Evolutionary conservation across 2,888 invertebrate genomes (phyloP).

Genomic region (Cataglyphis cursor): DNA sequence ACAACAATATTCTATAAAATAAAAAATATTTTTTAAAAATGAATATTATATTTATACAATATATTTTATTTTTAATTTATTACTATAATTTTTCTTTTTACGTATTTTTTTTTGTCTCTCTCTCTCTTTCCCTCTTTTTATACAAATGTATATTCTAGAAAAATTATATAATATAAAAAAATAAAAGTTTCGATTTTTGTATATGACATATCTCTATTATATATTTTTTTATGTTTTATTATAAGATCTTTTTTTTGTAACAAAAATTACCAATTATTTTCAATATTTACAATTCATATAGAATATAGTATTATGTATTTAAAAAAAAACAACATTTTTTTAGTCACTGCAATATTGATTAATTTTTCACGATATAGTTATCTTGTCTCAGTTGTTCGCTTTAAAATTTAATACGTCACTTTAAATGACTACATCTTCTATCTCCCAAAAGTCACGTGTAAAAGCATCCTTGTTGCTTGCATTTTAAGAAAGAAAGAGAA

Average conservation of each 20-base stretch:
- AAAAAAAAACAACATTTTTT: neutral
- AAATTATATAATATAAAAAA: neutral
- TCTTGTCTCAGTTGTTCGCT: neutral
- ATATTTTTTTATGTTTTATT: neutral
- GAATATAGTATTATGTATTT: neutral
- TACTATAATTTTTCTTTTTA: neutral
- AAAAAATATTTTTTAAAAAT: neutral
- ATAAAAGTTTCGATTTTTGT: slow-evolving; percentile 14
- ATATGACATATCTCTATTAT: neutral
- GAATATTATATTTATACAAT: neutral
- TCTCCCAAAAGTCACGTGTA: slow-evolving; percentile 5
- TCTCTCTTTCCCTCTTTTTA: neutral
- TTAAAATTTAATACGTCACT: neutral
- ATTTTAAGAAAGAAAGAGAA: slow-evolving; percentile 24
- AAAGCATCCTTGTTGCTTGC: slow-evolving; percentile 18
- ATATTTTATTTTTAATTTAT: neutral
- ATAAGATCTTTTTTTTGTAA: neutral
- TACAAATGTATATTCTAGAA: neutral
- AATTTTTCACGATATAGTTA: slow-evolving; percentile 27
- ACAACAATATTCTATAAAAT: neutral
- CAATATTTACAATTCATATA: neutral
- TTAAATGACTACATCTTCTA: neutral
- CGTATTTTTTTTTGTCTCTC: too few species aligned
- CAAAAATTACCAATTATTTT: neutral
- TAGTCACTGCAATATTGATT: neutral